phyloP scores from a whole-genome alignment of 1,140 invertebrate genomes.

The Papilio polyxenes region DNA sequence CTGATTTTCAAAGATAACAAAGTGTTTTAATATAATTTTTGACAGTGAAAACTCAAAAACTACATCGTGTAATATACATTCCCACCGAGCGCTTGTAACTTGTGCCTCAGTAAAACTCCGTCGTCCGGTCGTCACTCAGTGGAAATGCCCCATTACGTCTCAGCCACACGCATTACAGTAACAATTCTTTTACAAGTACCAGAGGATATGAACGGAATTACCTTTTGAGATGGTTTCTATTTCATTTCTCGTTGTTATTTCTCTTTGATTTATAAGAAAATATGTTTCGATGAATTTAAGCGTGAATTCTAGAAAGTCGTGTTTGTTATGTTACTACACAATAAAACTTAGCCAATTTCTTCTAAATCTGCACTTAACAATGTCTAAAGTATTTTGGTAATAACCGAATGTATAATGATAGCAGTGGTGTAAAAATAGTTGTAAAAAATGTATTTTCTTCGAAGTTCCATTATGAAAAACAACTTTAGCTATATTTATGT shows the following conservation, averaged over 20 bases:
- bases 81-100: slow-evolving; percentile 34
- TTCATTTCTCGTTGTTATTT: slow-evolving; percentile 45
- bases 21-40: no score
- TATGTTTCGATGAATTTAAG: slow-evolving; percentile 27
- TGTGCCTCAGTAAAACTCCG: slow-evolving; percentile 37
- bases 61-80: background rate
- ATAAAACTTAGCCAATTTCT: background rate
- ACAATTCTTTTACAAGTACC: slow-evolving; percentile 70
- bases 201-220: slow-evolving; percentile 68
- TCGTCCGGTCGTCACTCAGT: slow-evolving; percentile 74
- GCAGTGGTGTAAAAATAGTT: no score
- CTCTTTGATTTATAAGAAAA: slow-evolving; percentile 45
- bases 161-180: slow-evolving; percentile 66
- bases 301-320: background rate
- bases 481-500: no score
- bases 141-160: slow-evolving; percentile 76
- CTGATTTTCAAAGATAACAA: no score
- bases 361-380: background rate
- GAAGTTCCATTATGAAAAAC: no score
- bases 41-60: no score
- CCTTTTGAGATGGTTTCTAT: slow-evolving; percentile 60
- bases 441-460: no score
- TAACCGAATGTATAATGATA: no score
- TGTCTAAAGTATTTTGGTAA: background rate
- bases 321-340: slow-evolving; percentile 9